Evolutionary conservation across 2,113 vertebrate species (phyloP).

Genomic region (Epinephelus fuscoguttatus): DNA sequence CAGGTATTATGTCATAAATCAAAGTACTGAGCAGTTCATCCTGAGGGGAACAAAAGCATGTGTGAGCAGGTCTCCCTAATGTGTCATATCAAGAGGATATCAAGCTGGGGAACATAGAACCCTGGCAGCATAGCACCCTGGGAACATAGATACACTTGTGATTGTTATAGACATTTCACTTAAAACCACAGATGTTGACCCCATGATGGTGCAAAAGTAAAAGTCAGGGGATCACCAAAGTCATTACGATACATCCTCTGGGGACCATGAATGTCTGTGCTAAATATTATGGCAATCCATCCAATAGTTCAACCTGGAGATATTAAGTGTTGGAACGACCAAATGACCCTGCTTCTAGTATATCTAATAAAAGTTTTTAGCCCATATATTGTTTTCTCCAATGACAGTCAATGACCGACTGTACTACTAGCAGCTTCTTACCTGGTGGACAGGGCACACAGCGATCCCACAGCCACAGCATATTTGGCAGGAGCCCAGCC

Average conservation of each 20-base stretch:
- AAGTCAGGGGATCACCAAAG: too few relatives aligned
- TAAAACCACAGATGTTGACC: neutral
- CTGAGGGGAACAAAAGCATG: neutral
- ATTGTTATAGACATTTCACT: neutral
- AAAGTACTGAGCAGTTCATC: neutral
- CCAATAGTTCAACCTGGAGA: neutral
- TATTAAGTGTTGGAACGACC: neutral
- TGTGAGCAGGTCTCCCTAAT: too few relatives aligned
- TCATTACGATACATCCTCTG: neutral
- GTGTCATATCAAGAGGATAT: too few relatives aligned
- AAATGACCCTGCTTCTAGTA: neutral
- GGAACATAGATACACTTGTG: too few relatives aligned
- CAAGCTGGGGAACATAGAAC: too few relatives aligned
- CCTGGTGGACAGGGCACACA: slow-evolving; percentile 88
- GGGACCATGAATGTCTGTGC: neutral
- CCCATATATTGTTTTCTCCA: neutral
- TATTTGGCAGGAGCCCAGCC: slow-evolving; percentile 88
- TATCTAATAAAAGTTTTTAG: neutral
- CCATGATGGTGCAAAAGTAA: neutral
- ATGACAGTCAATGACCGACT: neutral
- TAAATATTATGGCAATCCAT: neutral
- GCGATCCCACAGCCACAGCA: slow-evolving; percentile 83
- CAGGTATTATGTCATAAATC: too few relatives aligned
- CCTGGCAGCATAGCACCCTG: too few relatives aligned
- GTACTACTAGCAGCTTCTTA: slow-evolving; percentile 38